Base-by-base conservation (phyloP, 2,888 invertebrate species). In the Suillia variegata region DNA sequence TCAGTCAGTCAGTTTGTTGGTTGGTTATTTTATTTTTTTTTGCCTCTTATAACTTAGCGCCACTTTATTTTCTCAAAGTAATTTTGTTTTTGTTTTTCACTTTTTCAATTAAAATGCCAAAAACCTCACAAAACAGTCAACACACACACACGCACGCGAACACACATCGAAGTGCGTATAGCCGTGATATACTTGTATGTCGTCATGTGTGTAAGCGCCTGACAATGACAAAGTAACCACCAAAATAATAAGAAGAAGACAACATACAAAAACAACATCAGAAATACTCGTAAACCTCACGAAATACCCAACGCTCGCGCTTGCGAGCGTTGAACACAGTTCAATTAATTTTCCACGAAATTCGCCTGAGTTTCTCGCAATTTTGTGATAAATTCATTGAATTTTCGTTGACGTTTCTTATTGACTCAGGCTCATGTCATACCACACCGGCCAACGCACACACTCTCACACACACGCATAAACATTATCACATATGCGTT, bases 361-460 rank as follows among this genome's bases (percentile, higher is more conserved):
- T 75, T 71, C 68, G 69, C 64, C 69, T 67, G 65, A 69, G 73
- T 77, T 77, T 77, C 77, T 77, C 74, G 77, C 77, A 75, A 77
- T 77, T 77, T 76, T 71, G 71, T 73, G 74, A 72, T 73, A 74
- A 76, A 77, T 77, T 77, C 76, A 74, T 67, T 71, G 77, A 76
- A 77, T 76, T n/a, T 75, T 68, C 58, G 64, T 62, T 58, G 54
- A 61, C 45, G 45, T 18, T 20, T 55, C 10, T 53, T 64, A 57
- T 58, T 58, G 54, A 62, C 61, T 61, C 42, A 56, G 58, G 38
- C n/a, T n/a, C 48, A 57, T 18, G 54, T 49, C 38, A 38, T 6
- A 8, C 12, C 38, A 4, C 15, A n/a, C 4, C 38, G 38, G 12
- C 38, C 38, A 38, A n/a, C n/a, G n/a, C 12, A n/a, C 38, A n/a